These are phyloP conservation scores for Ptilodon capucinus DNA, from an alignment of 2,888 invertebrate genomes.

Conservation along the genomic window DNA sequence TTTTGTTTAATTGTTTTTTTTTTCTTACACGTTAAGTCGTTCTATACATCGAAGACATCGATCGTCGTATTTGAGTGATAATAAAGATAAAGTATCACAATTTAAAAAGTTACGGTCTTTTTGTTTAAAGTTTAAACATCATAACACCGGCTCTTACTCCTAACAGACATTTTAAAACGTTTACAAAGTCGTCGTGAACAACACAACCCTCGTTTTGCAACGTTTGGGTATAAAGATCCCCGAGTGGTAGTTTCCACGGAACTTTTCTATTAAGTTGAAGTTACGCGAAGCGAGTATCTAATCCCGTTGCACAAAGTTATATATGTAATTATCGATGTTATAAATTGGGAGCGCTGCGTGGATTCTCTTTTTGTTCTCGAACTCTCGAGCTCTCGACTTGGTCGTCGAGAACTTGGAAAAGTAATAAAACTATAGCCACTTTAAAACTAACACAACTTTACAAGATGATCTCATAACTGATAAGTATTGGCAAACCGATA, in stretches of 20 bases:
- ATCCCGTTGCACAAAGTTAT: conserved; percentile 40
- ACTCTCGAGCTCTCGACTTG: too few relatives aligned
- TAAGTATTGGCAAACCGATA: too few relatives aligned
- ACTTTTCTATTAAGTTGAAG: conserved; percentile 54
- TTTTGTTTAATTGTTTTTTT: too few relatives aligned
- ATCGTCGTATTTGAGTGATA: neutral
- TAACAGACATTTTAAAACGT: conserved; percentile 17
- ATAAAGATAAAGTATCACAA: neutral
- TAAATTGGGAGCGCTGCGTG: conserved; percentile 11
- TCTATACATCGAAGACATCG: too few relatives aligned
- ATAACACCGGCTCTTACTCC: neutral
- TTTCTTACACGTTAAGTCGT: too few relatives aligned
- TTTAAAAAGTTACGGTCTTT: neutral
- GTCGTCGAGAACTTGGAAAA: neutral
- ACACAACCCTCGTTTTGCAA: conserved; percentile 17
- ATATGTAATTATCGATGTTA: conserved; percentile 41
- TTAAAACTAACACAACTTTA: too few relatives aligned
- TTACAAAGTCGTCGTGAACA: conserved; percentile 20
- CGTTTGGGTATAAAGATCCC: conserved; percentile 25
- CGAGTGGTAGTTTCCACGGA: conserved; percentile 34
- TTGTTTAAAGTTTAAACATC: neutral
- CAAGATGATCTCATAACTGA: too few relatives aligned
- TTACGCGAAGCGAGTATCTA: conserved; percentile 42
- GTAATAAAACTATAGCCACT: neutral
- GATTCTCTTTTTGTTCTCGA: neutral